Base-by-base conservation (phyloP, 2,113 vertebrate species). In the Romanogobio albipinnatus region DNA sequence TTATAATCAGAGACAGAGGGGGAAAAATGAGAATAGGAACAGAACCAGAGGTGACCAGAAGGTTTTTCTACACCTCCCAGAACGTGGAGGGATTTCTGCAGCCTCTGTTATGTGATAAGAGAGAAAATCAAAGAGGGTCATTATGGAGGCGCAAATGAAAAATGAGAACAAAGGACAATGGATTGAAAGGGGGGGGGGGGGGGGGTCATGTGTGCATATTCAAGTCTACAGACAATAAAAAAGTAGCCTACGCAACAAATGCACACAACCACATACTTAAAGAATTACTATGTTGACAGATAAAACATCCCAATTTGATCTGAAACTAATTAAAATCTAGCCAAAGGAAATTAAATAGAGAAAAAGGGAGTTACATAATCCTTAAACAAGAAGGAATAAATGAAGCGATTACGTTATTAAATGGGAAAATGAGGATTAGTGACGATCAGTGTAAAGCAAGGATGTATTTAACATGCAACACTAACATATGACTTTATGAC, bases 141-240 rank as follows among this genome's bases (percentile, higher is more conserved):
- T 81, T 68, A 81, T 80, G 8, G 59, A 45, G 17, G 77, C 29
- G 36, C 2, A n/a, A 80, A 80, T 81, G 45, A 81, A 51, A 68
- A 68, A 68, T 36, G 45, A 51, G 61, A 81, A 81, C 26, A 81
- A 81, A 81, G 61, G 61, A 81, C 78, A 68, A 51, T 33, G 61
- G 24, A 81, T 29, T 13, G 24, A 81, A 11, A 43, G 64, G 45
- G 0, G 45, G 51, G 5, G 15, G 51, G 59, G 14, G 9, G 1
- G 29, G 11, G 59, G 47, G 70, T 73, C 70, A 24, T 47, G 19
- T 47, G 10, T 36, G 17, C 26, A 36, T 47, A 47, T 24, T 45
- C 22, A 47, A 73, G 43, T 51, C 74, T 56, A 36, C 0, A 4
- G 74, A 33, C 70, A 15, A 73, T 73, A 73, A 71, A 71, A 39